Conservation (phyloP, 1,140 invertebrate genomes). For the Heliothis subflexa region DNA sequence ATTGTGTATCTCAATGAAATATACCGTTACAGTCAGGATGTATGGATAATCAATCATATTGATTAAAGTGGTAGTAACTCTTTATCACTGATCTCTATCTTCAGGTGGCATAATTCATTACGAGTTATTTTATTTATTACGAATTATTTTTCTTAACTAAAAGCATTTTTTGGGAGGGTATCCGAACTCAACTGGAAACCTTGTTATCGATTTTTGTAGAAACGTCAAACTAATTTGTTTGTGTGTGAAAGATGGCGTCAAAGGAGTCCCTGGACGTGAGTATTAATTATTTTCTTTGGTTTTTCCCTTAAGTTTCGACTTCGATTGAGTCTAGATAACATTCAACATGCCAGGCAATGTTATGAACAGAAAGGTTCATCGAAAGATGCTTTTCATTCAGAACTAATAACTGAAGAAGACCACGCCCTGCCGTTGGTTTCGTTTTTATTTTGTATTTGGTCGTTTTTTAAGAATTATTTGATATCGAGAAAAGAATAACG, state of each 20-base stretch:
- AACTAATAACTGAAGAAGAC: slow-evolving; percentile 51
- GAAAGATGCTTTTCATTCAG: not conserved
- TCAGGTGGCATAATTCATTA: too few relatives aligned
- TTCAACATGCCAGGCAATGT: slow-evolving; percentile 29
- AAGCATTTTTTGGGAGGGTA: slow-evolving; percentile 35
- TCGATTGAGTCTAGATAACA: slow-evolving; percentile 15
- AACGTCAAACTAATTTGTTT: slow-evolving; percentile 79
- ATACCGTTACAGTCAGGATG: too few relatives aligned
- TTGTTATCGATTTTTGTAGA: slow-evolving; percentile 73
- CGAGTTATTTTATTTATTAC: too few relatives aligned
- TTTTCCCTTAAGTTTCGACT: slow-evolving; percentile 15
- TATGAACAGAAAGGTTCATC: not conserved
- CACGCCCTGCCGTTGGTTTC: slow-evolving; percentile 57
- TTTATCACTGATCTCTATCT: too few relatives aligned
- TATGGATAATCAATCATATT: too few relatives aligned
- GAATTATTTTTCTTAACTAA: not conserved
- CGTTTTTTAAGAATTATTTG: slow-evolving; percentile 43
- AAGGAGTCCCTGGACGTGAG: slow-evolving; percentile 84
- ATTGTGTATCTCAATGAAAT: too few relatives aligned
- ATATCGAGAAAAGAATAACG: not conserved
- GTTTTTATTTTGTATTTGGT: slow-evolving; percentile 51
- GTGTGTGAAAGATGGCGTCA: slow-evolving; percentile 83
- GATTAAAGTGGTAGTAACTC: too few relatives aligned
- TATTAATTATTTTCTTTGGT: slow-evolving; percentile 61
- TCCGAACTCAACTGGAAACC: slow-evolving; percentile 55